Percentiles rank a stretch among this genome's conserved stretches.
These are phyloP conservation scores for Protonibea diacanthus DNA, from an alignment of 2,797 vertebrate species.

Conservation along the genomic window DNA sequence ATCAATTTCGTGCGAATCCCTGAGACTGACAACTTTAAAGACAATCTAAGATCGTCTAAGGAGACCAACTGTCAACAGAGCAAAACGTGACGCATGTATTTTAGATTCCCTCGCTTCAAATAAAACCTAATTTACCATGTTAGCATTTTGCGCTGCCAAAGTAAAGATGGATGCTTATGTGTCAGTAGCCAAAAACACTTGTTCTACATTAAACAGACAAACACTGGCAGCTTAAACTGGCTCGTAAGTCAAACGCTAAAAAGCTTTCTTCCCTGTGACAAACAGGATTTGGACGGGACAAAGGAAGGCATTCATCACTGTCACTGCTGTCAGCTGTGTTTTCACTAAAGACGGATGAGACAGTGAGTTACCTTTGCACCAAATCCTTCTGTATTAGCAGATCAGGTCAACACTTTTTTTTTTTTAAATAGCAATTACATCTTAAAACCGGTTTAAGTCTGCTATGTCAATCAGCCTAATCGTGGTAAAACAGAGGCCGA, in stretches of 20 bases:
- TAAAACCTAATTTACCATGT: conserved; percentile 46
- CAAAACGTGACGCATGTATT: conserved; percentile 28
- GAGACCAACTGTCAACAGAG: conserved; percentile 37
- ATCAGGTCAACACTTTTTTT: conserved; percentile 8
- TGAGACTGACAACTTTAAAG: conserved; percentile 40
- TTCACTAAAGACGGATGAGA: conserved; percentile 52
- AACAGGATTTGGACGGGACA: conserved; percentile 60
- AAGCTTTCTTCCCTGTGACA: conserved; percentile 47
- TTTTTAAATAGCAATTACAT: conserved; percentile 18
- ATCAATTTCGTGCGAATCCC: conserved; percentile 35
- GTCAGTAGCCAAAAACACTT: conserved; percentile 47
- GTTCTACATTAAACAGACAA: conserved; percentile 56
- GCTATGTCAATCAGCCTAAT: conserved; percentile 68
- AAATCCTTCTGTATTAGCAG: conserved; percentile 25
- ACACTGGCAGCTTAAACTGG: conserved; percentile 44
- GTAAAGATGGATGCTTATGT: conserved; percentile 46
- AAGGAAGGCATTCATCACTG: conserved; percentile 75
- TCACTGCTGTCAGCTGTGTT: conserved; percentile 50
- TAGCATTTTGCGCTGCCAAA: conserved; percentile 43
- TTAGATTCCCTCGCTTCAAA: conserved; percentile 31
- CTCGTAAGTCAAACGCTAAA: conserved; percentile 45
- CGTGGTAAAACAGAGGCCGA: conserved; percentile 58
- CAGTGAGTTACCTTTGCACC: conserved; percentile 46
- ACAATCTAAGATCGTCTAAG: conserved; percentile 27
- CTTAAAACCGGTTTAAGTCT: conserved; percentile 44